Evolutionary conservation across 2,113 vertebrate genomes (phyloP).

Genomic region (Myotis davidii): DNA sequence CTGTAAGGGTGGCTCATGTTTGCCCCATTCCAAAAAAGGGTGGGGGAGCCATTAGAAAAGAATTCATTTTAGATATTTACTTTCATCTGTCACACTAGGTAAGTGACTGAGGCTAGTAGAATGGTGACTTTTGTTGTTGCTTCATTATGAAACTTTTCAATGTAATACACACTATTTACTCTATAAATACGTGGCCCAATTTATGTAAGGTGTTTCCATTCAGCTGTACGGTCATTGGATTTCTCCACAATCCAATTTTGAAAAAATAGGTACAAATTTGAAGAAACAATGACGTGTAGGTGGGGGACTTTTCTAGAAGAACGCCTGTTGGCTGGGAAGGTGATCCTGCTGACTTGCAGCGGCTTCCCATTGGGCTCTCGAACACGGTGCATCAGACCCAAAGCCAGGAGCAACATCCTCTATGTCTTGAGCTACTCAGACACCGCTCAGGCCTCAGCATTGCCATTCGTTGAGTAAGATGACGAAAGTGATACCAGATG

Average conservation of each 20-base stretch:
- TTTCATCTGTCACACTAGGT: not conserved
- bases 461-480: not conserved
- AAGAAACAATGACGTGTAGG: not conserved
- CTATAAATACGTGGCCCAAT: not conserved
- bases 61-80: not conserved
- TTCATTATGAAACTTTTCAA: not conserved
- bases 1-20: slow-evolving; percentile 24
- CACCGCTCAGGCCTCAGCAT: not conserved
- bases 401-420: not conserved
- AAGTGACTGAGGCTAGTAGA: not conserved
- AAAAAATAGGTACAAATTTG: not conserved
- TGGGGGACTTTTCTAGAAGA: not conserved
- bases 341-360: not conserved
- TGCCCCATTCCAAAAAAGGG: slow-evolving; percentile 60
- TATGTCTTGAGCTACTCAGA: not conserved
- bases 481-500: not conserved
- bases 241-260: not conserved
- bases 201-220: not conserved
- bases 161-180: not conserved
- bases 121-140: not conserved
- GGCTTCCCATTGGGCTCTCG: not conserved
- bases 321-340: not conserved
- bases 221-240: not conserved
- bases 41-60: not conserved
- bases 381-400: not conserved